Conservation (phyloP, 2,113 vertebrate genomes). For the Prunella fulvescens region DNA sequence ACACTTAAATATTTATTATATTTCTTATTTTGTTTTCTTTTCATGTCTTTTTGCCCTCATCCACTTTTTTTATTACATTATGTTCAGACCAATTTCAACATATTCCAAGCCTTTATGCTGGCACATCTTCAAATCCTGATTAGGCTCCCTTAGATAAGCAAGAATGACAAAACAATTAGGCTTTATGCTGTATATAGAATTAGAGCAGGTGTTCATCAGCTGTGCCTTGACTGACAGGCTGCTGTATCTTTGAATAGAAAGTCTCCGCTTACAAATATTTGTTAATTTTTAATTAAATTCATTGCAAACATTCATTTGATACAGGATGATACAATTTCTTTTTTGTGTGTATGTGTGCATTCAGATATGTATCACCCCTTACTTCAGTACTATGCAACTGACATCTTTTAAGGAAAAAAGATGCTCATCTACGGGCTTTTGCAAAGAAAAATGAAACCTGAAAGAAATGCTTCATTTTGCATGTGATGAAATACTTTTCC, state of each 20-base stretch:
- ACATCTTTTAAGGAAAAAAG: neutral
- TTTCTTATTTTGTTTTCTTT: neutral
- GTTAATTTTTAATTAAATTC: constrained; percentile 32
- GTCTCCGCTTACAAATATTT: constrained; percentile 21
- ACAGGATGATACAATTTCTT: neutral
- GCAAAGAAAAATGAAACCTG: neutral
- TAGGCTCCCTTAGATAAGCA: neutral
- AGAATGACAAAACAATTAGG: neutral
- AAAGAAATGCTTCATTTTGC: neutral
- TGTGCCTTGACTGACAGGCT: constrained; percentile 16
- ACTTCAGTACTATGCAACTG: neutral
- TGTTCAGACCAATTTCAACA: neutral
- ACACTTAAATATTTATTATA: neutral
- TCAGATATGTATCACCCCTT: neutral
- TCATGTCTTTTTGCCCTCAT: neutral
- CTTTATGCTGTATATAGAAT: constrained; percentile 17
- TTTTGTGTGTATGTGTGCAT: neutral
- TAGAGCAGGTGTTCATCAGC: constrained; percentile 37
- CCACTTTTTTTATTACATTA: neutral
- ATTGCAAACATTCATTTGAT: constrained; percentile 14
- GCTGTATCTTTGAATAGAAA: constrained; percentile 3
- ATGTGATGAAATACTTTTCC: neutral
- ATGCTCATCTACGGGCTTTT: neutral
- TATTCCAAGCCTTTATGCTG: neutral
- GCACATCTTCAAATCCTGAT: neutral